Evolutionary conservation across 2,113 vertebrate species (phyloP), one percentile per base, ranked within the genome.

Genomic region (Nipponia nippon): DNA sequence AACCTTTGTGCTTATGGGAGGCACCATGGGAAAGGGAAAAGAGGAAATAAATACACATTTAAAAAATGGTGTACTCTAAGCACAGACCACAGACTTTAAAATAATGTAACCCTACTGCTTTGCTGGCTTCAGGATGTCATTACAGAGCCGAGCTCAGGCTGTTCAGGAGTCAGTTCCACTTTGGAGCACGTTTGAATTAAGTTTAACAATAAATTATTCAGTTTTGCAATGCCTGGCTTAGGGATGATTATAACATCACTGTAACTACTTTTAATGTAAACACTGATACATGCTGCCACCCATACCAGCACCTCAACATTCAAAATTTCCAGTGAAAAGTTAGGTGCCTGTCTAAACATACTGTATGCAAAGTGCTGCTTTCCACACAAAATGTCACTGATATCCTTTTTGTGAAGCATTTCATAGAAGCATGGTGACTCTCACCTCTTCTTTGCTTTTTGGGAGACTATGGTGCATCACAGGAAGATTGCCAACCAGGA

Each of bases 151-250:
- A 93, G 58, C 47, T 85, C 50, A 70, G 53, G 47, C 36, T 83
- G 34, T 46, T 72, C 34, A 61, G 38, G 66, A 80, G 53, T 76
- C 70, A 83, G 49, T 83, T 95, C 53, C 32, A 46, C 62, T 73
- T 87, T 63, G 69, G 81, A 89, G 32, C 9, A 36, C 0, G 5
- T 62, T 62, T 92, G 71, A 77, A 77, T 73, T 83, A 76, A 78
- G 56, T 93, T 94, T 69, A 90, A 77, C 29, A 86, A 70, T 92
- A 96, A 93, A 94, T 77, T 80, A 76, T 92, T 94, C 75, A 38
- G 55, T 77, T 93, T 77, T 83, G 44, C 79, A 92, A 46, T 44
- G 42, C 55, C 20, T 90, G 36, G 25, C 29, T 88, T 93, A 72
- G 42, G 29, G 53, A 73, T 89, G 25, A 73, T 73, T 86, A 66